phyloP scores from a whole-genome alignment of 2,113 vertebrate species.

The Diglossa brunneiventris region DNA sequence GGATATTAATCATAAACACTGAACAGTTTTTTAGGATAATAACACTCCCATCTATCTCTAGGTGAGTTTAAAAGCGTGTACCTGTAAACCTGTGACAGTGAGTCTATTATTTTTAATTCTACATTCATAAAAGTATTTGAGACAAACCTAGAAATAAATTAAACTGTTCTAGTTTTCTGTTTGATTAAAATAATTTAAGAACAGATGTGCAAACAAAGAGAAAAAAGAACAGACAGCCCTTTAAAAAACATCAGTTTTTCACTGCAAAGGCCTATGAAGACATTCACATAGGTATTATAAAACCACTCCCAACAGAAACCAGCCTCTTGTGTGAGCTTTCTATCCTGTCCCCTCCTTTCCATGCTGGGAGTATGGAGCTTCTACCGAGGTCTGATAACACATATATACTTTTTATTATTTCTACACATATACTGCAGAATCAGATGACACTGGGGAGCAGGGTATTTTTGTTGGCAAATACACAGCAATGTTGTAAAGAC shows the following conservation, averaged over 20 bases:
- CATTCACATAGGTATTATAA: accelerated
- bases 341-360: not conserved
- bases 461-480: not conserved
- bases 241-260: not conserved
- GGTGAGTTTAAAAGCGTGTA: not conserved
- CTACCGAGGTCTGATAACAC: not conserved
- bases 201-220: not conserved
- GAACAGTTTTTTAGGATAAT: not conserved
- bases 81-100: not conserved
- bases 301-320: not conserved
- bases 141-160: not conserved
- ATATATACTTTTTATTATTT: not conserved
- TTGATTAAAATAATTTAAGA: not conserved
- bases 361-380: not conserved
- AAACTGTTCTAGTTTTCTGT: not conserved
- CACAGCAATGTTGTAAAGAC: not conserved
- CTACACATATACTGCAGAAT: not conserved
- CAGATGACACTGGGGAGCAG: not conserved
- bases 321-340: not conserved
- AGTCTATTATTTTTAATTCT: not conserved
- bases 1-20: not conserved
- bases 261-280: not conserved
- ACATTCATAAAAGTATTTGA: not conserved
- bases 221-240: not conserved
- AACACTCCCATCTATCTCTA: not conserved